These are phyloP conservation scores for Muscidifurax raptorellus DNA, from an alignment of 1,140 invertebrate species.

Conservation along the genomic window DNA sequence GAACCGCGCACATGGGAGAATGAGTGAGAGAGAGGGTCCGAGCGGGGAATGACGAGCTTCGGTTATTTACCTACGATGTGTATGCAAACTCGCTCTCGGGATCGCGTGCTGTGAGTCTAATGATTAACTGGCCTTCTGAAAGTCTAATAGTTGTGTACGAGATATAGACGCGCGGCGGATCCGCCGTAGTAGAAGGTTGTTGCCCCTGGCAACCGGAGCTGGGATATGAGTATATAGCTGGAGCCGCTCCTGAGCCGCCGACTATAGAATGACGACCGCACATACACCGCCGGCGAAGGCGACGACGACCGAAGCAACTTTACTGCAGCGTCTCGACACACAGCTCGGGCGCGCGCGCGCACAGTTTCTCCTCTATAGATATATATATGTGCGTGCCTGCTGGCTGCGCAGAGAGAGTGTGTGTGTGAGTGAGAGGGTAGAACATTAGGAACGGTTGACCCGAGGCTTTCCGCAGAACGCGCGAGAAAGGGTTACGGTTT, in stretches of 20 bases:
- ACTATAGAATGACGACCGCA: neutral
- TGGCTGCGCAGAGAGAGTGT: neutral
- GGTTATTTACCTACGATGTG: slow-evolving; percentile 65
- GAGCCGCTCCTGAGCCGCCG: neutral
- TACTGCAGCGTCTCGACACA: slow-evolving; percentile 31
- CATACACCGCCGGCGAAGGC: neutral
- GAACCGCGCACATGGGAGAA: neutral
- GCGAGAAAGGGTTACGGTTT: neutral
- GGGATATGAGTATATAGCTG: slow-evolving; percentile 49
- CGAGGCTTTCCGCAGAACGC: slow-evolving; percentile 12
- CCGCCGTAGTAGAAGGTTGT: slow-evolving; percentile 57
- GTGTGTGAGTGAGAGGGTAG: neutral
- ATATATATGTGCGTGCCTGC: neutral
- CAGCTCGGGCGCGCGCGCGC: too few relatives aligned
- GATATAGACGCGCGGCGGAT: slow-evolving; percentile 36
- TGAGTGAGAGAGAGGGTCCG: neutral
- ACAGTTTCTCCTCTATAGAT: neutral
- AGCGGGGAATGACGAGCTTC: slow-evolving; percentile 13
- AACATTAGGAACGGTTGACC: slow-evolving; percentile 41
- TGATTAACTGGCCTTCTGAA: slow-evolving; percentile 65
- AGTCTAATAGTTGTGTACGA: slow-evolving; percentile 64
- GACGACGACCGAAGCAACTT: slow-evolving; percentile 47
- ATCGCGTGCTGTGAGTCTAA: slow-evolving; percentile 62
- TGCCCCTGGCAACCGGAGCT: slow-evolving; percentile 61
- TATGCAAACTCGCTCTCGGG: slow-evolving; percentile 58